Evolutionary conservation across 2,888 invertebrate genomes (phyloP).

Genomic region (Harpagoxenus sublaevis): DNA sequence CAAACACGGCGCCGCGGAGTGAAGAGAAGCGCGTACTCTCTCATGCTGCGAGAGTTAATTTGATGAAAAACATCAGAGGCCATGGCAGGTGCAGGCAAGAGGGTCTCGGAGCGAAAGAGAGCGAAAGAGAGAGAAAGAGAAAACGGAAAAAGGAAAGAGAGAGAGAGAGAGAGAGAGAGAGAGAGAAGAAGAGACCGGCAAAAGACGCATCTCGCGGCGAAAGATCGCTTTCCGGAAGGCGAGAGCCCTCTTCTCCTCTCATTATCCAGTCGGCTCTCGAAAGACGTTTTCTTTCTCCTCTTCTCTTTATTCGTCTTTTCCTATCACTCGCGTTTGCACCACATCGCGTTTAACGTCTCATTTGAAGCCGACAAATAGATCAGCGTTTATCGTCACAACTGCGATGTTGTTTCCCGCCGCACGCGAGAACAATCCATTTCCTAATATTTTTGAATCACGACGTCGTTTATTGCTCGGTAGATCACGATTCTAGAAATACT

Average conservation of each 20-base stretch:
- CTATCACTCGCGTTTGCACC: slow-evolving; percentile 2
- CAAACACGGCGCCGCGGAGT: slow-evolving; percentile 80
- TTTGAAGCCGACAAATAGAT: slow-evolving; percentile 34
- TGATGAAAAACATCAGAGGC: slow-evolving; percentile 84
- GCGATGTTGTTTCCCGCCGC: not conserved
- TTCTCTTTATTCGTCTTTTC: slow-evolving; percentile 30
- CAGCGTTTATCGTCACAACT: not conserved
- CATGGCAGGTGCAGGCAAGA: slow-evolving; percentile 54
- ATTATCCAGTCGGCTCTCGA: slow-evolving; percentile 52
- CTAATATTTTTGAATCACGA: too few species aligned
- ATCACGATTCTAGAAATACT: not conserved
- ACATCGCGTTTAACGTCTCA: slow-evolving; percentile 39
- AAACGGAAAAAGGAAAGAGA: slow-evolving; percentile 21
- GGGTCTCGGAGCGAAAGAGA: slow-evolving; percentile 53
- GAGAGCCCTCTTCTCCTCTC: slow-evolving; percentile 61
- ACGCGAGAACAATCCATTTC: not conserved
- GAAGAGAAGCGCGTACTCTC: slow-evolving; percentile 59
- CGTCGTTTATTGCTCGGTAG: not conserved
- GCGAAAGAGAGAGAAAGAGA: slow-evolving; percentile 35
- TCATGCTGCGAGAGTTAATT: slow-evolving; percentile 81
- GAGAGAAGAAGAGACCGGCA: slow-evolving; percentile 68
- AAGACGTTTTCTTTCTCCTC: slow-evolving; percentile 46
- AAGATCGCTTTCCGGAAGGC: slow-evolving; percentile 63
- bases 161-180: not conserved
- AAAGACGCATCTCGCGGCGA: slow-evolving; percentile 79